Conservation (phyloP, 2,888 invertebrate species). For the Caenorhabditis zanzibari region DNA sequence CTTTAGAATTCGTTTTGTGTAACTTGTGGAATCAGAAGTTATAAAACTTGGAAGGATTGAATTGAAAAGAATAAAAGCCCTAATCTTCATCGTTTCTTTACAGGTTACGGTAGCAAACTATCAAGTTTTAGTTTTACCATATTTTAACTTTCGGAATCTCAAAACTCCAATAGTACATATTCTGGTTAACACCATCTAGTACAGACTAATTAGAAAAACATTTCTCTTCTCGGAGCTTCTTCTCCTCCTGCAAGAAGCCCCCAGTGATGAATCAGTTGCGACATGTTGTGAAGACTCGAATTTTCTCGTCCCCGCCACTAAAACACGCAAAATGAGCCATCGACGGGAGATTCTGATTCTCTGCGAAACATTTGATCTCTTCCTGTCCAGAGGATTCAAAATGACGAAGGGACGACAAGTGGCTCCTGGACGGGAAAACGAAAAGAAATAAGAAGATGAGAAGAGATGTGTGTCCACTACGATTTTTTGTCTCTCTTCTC, state of each 20-base stretch:
- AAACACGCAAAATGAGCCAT: slow-evolving; percentile 63
- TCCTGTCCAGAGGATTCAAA: slow-evolving; percentile 22
- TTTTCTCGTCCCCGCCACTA: slow-evolving; percentile 42
- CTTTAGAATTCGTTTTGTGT: too few species aligned
- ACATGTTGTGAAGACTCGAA: slow-evolving; percentile 58
- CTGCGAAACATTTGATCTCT: slow-evolving; percentile 27
- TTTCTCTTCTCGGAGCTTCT: background rate
- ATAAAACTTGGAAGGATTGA: too few species aligned
- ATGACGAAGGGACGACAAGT: slow-evolving; percentile 61
- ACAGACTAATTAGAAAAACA: slow-evolving; percentile 54
- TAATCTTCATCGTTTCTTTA: too few species aligned
- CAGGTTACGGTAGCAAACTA: too few species aligned
- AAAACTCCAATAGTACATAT: slow-evolving; percentile 13
- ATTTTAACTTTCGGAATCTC: too few species aligned
- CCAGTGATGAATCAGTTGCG: slow-evolving; percentile 62
- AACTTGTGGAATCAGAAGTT: too few species aligned
- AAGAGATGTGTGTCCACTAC: slow-evolving; percentile 47
- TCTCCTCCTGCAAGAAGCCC: background rate
- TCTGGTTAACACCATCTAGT: slow-evolving; percentile 52
- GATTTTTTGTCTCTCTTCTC: slow-evolving; percentile 26
- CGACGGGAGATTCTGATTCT: slow-evolving; percentile 35
- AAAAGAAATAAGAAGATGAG: slow-evolving; percentile 25
- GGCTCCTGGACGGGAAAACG: slow-evolving; percentile 51
- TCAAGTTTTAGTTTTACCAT: too few species aligned
- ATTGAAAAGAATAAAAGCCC: too few species aligned